Evolutionary conservation across 2,797 vertebrate genomes (phyloP).

Genomic region (Urophycis tenuis): DNA sequence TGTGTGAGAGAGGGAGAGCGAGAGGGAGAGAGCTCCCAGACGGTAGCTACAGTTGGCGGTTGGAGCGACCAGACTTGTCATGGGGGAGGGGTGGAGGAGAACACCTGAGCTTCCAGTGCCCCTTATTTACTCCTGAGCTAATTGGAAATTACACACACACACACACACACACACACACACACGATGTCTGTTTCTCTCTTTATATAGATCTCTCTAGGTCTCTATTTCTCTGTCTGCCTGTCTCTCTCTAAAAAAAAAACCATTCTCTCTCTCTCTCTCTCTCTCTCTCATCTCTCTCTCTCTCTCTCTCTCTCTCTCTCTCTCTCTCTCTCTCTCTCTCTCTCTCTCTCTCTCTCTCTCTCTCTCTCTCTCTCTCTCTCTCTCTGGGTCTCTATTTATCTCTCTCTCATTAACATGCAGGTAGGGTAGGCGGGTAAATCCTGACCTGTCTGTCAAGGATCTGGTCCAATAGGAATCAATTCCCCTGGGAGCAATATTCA

Average conservation of each 20-base stretch:
- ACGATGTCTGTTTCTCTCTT: neutral
- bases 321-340: no score
- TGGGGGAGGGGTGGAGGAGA: conserved; percentile 25
- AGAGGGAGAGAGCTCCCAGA: neutral
- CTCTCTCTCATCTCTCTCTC: neutral
- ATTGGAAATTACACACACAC: conserved; percentile 5
- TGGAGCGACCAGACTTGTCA: conserved; percentile 32
- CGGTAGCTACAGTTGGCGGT: conserved; percentile 10
- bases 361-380: neutral
- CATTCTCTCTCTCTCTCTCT: neutral
- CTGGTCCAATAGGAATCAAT: conserved; percentile 37
- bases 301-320: neutral
- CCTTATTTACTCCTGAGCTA: conserved; percentile 25
- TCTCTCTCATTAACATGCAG: conserved; percentile 59
- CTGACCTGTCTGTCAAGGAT: conserved; percentile 52
- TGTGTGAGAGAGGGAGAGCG: no score
- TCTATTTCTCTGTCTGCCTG: neutral
- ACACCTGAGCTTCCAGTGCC: conserved; percentile 52
- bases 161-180: neutral
- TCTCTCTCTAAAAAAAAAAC: no score
- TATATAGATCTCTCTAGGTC: neutral
- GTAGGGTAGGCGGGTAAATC: conserved; percentile 49
- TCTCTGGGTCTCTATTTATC: conserved; percentile 20
- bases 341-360: neutral
- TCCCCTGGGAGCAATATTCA: conserved; percentile 52